Conservation (phyloP, 2,888 invertebrate genomes). For the Anoncus sp. region DNA sequence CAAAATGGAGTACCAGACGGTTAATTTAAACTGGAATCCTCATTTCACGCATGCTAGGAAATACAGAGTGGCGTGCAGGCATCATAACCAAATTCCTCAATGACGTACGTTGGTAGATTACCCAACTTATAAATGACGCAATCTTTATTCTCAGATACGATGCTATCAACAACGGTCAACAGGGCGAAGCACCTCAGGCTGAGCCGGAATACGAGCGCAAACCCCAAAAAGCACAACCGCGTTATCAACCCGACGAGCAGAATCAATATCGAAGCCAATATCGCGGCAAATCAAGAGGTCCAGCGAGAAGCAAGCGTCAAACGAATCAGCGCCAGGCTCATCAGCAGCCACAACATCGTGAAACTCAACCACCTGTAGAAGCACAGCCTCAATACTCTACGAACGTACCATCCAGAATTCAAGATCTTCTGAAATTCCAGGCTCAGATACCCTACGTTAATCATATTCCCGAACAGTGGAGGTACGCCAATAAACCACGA, state of each 20-base stretch:
- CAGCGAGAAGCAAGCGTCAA: constrained; percentile 71
- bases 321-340: constrained; percentile 62
- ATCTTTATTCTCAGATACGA: constrained; percentile 64
- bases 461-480: constrained; percentile 70
- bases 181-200: constrained; percentile 68
- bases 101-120: no score
- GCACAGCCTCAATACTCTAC: constrained; percentile 62
- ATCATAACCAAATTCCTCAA: no score
- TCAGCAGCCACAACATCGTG: constrained; percentile 59
- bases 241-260: constrained; percentile 63
- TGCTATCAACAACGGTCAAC: constrained; percentile 62
- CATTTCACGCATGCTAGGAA: no score
- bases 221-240: constrained; percentile 63
- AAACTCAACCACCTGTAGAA: constrained; percentile 61
- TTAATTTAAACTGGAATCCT: no score
- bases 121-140: background rate
- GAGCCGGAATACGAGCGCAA: constrained; percentile 69
- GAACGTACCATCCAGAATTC: constrained; percentile 66
- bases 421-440: constrained; percentile 68
- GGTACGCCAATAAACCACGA: constrained; percentile 44
- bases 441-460: constrained; percentile 69
- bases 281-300: constrained; percentile 71
- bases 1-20: no score
- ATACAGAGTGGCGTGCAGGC: no score
- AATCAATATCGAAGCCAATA: constrained; percentile 71